These are phyloP conservation scores for Tribolium madens DNA, from an alignment of 1,140 invertebrate species.

Conservation along the genomic window DNA sequence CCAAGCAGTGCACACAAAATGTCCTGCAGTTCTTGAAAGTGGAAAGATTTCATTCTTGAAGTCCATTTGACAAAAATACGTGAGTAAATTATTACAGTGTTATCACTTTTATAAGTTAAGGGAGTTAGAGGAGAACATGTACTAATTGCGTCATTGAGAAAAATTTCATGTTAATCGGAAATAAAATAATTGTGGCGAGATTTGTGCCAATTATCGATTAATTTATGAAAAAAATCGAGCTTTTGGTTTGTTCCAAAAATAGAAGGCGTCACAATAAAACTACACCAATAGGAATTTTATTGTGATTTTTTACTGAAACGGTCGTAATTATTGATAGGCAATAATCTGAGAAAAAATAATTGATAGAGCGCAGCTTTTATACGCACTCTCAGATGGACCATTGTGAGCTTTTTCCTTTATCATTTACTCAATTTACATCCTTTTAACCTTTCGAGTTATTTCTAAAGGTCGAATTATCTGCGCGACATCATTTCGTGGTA, in stretches of 20 bases:
- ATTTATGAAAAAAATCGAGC: background rate
- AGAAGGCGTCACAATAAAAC: background rate
- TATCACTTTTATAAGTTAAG: background rate
- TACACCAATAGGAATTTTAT: background rate
- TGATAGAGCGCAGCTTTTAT: background rate
- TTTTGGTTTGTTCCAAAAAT: background rate
- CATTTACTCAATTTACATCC: background rate
- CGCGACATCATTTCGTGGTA: background rate
- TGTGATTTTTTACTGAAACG: background rate
- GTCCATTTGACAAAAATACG: conserved; percentile 9
- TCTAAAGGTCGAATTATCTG: conserved; percentile 13
- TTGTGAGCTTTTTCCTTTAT: background rate
- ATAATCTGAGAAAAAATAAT: conserved; percentile 1
- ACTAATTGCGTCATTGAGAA: background rate
- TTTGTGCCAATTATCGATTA: background rate
- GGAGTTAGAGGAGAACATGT: background rate
- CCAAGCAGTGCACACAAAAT: conserved; percentile 35
- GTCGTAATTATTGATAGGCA: background rate
- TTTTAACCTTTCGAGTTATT: conserved; percentile 4
- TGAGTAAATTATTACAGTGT: conserved; percentile 12
- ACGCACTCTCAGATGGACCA: conserved; percentile 7
- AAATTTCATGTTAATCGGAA: background rate
- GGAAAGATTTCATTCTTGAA: conserved; percentile 8
- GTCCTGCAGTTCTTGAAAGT: conserved; percentile 46
- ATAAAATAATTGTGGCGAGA: background rate